Evolutionary conservation across 2,888 invertebrate genomes (phyloP).

Genomic region (Chloroclystis v-ata): DNA sequence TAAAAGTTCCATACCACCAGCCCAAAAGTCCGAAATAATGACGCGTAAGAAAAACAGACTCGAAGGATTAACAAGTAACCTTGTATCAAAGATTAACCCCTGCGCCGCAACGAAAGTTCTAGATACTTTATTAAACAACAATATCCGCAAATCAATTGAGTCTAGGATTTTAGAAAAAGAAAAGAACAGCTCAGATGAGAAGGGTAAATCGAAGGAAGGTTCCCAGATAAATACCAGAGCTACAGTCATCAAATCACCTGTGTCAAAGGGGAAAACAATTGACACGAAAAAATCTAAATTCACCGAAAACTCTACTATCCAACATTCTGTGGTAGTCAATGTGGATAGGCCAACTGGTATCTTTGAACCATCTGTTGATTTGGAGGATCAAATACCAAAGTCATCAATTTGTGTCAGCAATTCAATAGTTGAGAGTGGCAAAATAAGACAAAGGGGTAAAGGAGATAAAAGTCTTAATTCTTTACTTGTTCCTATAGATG

Average conservation of each 20-base stretch:
- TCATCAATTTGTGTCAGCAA: constrained; percentile 73
- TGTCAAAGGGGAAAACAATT: constrained; percentile 69
- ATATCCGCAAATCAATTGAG: constrained; percentile 72
- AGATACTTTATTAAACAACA: constrained; percentile 71
- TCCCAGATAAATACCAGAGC: constrained; percentile 70
- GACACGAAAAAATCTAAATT: constrained; percentile 67
- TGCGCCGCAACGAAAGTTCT: constrained; percentile 74
- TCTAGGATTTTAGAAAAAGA: constrained; percentile 70
- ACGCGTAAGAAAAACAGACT: constrained; percentile 81
- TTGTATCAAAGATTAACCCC: constrained; percentile 80
- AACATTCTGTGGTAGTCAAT: constrained; percentile 57
- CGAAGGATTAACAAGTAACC: constrained; percentile 78
- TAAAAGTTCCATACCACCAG: constrained; percentile 68
- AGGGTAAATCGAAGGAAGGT: constrained; percentile 55
- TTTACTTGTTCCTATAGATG: constrained; percentile 55
- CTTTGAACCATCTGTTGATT: constrained; percentile 83
- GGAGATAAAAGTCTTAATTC: constrained; percentile 46
- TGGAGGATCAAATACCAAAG: constrained; percentile 82
- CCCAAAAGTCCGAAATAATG: constrained; percentile 77
- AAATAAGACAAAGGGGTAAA: constrained; percentile 49
- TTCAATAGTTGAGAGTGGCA: constrained; percentile 56
- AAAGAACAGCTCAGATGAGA: constrained; percentile 55
- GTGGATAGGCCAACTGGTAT: constrained; percentile 81
- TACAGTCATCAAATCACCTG: constrained; percentile 78
- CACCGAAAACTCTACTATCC: constrained; percentile 29